Evolutionary conservation across 2,888 invertebrate genomes (phyloP).

Genomic region (Brachyptera putata): DNA sequence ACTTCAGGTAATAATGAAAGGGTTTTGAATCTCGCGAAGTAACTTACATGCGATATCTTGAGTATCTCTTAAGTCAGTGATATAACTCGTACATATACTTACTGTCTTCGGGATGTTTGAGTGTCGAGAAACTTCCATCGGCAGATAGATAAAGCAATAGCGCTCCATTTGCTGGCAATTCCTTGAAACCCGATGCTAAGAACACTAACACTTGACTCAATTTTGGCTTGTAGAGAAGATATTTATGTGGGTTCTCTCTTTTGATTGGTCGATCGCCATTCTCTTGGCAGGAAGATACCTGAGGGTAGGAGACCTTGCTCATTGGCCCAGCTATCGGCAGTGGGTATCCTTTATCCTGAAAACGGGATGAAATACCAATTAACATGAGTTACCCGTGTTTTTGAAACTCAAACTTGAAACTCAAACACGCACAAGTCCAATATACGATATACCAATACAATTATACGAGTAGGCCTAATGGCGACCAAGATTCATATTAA

Average conservation of each 20-base stretch:
- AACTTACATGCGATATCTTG: too few relatives aligned
- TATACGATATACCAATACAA: not conserved
- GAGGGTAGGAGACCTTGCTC: conserved; percentile 46
- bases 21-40: too few relatives aligned
- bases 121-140: conserved; percentile 78
- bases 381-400: conserved; percentile 43
- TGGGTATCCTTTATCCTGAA: conserved; percentile 41
- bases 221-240: conserved; percentile 91
- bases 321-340: conserved; percentile 37
- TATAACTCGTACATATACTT: too few relatives aligned
- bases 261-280: conserved; percentile 65
- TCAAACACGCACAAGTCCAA: not conserved
- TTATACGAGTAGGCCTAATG: too few relatives aligned
- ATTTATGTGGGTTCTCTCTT: conserved; percentile 94
- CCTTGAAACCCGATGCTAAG: conserved; percentile 85
- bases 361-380: conserved; percentile 26
- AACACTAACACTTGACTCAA: conserved; percentile 91
- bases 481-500: too few relatives aligned
- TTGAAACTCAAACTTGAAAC: conserved; percentile 37
- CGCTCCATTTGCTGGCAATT: conserved; percentile 86
- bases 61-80: too few relatives aligned
- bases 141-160: conserved; percentile 90
- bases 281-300: conserved; percentile 50
- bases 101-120: conserved; percentile 87
- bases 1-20: too few relatives aligned